Conservation (phyloP, 2,797 vertebrate genomes). For the Crax fasciolata region DNA sequence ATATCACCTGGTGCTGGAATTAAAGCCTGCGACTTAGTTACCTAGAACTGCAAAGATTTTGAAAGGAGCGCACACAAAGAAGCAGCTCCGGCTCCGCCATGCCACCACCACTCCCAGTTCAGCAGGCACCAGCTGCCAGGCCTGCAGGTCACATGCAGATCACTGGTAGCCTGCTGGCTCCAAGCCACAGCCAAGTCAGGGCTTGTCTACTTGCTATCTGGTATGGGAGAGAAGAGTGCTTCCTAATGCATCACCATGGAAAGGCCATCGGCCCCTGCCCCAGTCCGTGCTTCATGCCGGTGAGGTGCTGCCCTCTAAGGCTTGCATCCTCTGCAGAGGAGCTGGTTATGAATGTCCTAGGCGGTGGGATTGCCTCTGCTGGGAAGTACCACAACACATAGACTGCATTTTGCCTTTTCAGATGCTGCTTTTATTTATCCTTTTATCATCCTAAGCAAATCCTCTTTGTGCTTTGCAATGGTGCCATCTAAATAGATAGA, state of each 20-base stretch:
- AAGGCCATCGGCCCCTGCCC: neutral
- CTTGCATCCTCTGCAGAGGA: neutral
- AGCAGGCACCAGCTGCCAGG: neutral
- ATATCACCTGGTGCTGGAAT: neutral
- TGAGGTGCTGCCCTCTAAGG: neutral
- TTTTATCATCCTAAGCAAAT: neutral
- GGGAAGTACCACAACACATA: neutral
- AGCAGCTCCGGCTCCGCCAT: neutral
- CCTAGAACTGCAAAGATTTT: neutral
- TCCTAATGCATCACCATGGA: neutral
- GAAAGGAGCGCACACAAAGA: neutral
- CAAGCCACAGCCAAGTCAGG: neutral
- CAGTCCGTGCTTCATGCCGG: neutral
- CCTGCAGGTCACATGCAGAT: neutral
- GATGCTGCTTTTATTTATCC: neutral
- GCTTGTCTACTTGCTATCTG: neutral
- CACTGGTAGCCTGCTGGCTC: fast-evolving
- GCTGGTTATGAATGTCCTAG: neutral
- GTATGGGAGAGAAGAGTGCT: neutral
- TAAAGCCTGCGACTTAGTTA: neutral
- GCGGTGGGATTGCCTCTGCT: neutral
- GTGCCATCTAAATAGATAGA: neutral
- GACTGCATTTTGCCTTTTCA: neutral
- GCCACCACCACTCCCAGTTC: neutral
- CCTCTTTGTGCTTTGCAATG: neutral